Base-by-base conservation (phyloP, 1,140 invertebrate species). In the Ruditapes philippinarum region DNA sequence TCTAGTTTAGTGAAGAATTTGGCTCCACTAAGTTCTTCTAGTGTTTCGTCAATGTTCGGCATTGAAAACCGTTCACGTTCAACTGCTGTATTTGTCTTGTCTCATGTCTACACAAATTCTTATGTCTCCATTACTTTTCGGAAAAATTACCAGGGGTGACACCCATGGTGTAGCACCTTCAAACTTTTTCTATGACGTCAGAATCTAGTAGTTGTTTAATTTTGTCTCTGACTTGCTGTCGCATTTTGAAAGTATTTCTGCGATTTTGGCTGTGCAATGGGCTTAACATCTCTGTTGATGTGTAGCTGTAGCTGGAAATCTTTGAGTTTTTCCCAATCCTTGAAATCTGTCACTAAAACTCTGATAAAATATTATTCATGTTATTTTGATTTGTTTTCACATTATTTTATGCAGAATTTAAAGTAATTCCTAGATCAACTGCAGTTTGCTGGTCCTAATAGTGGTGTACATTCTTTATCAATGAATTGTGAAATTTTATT, bases 61-160 rank as follows among this genome's bases (percentile, higher is more conserved):
- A 88, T 90, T 0, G 68, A 51, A 57, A 91, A 85, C 17, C 82
- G 73, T 65, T 92, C 90, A 12, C 91, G 7, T 28, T 86, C 31
- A 49, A 92, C 87, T 25, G 90, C 86, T 74, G 82, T 28, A 42
- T 91, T 91, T 0, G 90, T n/a, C 85, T 65, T 73, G 42, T 76
- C 73, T 73, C 92, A 92, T 92, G 33, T 91, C 90, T 3, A 92
- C 85, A 57, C 90, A 92, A n/a, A 92, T 65, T 36, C 92, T 17
- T 22, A 92, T 82, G 65, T 89, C 90, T 45, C 19, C 70, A 40
- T 88, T 82, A 28, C n/a, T 25, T 14, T 62, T 62, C 25, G 70
- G 40, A n/a, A 74, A 40, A 49, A 74, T 3, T n/a, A 74, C 38
- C 22, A 42, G 76, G 49, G 76, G 11, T 57, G n/a, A 79, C 0